Base-by-base conservation (phyloP, 2,888 invertebrate species). In the Drosophila colorata region DNA sequence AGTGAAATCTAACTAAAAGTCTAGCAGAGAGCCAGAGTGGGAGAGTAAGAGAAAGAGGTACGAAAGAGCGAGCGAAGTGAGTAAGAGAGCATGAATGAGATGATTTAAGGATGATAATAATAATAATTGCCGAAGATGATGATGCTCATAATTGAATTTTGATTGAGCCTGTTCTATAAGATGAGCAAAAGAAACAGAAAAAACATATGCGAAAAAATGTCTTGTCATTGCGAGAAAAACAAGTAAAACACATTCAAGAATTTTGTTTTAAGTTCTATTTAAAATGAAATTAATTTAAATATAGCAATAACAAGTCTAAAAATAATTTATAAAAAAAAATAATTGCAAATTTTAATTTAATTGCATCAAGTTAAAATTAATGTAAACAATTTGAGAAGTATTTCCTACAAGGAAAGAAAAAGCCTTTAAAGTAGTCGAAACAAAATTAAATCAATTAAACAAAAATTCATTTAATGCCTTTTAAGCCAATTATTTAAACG, bases 361-460 rank as follows among this genome's bases (percentile, higher is more conserved):
- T 63, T 53, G 52, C 74, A 65, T 56, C 61, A 76, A 72, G 61
- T 35, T 35, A 58, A 69, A 60, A 44, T 59, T 59, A 69, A 67
- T 59, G 49, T 75, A 77, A 80, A 75, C 71, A 63, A 82, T 83
- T 83, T 90, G 85, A 87, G 47, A 88, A 90, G 90, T 90, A 90
- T 90, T 90, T 90, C 90, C 90, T 90, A 60, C 59, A 90, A 90
- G 90, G 90, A 90, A 90, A 90, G 90, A 90, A 90, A 90, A 90
- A 70, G 90, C 90, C 90, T 90, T 90, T 90, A 90, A 82, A 87
- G 65, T 83, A 83, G 86, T 76, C 70, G 48, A 83, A 79, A 74
- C 53, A 69, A 69, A 38, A 56, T 47, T 60, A 72, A 79, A 65
- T 64, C 70, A 74, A 75, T 72, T 78, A 66, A 43, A 60, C n/a